A percentile compares a stretch with the other conserved stretches of the same genome.
These are phyloP conservation scores for Cebus imitator DNA, from an alignment of 2,113 vertebrate genomes.

Conservation along the genomic window DNA sequence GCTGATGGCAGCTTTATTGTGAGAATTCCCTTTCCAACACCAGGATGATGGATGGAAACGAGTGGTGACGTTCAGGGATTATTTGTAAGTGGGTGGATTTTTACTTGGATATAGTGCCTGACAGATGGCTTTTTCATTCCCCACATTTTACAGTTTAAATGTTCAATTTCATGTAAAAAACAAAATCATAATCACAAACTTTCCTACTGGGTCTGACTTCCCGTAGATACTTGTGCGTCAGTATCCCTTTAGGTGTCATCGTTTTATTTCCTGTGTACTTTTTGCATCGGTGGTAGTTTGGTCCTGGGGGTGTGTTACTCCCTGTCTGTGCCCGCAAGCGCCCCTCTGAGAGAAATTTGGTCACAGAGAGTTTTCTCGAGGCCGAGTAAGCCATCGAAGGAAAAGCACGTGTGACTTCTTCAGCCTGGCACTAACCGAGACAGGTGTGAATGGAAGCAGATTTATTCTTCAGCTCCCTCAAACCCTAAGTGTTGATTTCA, in stretches of 20 bases:
- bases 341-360: background rate
- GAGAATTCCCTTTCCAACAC: background rate
- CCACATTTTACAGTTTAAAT: constrained; percentile 8
- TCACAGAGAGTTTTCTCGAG: background rate
- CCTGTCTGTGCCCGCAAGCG: too few species aligned
- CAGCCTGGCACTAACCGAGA: background rate
- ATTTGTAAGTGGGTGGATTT: background rate
- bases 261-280: background rate
- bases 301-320: background rate
- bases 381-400: background rate
- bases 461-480: background rate
- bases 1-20: background rate
- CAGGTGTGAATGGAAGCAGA: background rate
- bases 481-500: background rate
- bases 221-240: background rate
- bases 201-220: background rate
- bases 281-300: background rate
- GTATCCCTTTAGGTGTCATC: background rate
- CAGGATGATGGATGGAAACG: background rate
- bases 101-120: background rate
- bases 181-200: background rate
- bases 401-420: background rate
- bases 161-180: constrained; percentile 5
- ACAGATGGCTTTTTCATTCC: constrained; percentile 34
- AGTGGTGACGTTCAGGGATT: background rate